A percentile compares a stretch with the other conserved stretches of the same genome.
phyloP scores from a whole-genome alignment of 2,888 invertebrate genomes.

The Machimus rusticus region DNA sequence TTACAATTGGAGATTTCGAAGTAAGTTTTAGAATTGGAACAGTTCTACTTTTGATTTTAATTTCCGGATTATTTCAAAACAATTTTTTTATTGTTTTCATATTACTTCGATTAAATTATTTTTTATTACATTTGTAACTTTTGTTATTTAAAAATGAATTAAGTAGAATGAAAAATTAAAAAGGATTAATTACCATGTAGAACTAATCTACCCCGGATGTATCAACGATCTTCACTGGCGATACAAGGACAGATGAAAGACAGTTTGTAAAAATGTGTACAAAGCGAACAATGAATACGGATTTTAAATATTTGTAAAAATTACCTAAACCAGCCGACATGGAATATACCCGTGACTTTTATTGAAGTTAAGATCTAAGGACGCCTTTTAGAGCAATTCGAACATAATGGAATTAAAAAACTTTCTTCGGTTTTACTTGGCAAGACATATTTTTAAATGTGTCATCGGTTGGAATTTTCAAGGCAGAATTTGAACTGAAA shows the following conservation, averaged over 20 bases:
- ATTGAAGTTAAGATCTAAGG: conserved; percentile 4
- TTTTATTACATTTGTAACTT: background rate
- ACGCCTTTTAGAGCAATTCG: conserved; percentile 30
- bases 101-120: background rate
- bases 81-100: background rate
- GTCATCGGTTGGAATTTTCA: background rate
- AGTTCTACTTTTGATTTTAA: background rate
- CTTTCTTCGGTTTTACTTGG: background rate
- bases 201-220: conserved; percentile 8
- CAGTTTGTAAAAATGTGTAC: conserved; percentile 23
- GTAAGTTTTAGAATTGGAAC: conserved; percentile 65
- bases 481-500: background rate
- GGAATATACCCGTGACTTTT: background rate
- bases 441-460: background rate
- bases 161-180: background rate
- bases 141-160: background rate
- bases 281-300: background rate
- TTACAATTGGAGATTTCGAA: conserved; percentile 81
- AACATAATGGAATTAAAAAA: background rate
- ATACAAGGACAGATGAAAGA: background rate
- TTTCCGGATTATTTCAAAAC: background rate
- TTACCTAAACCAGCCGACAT: conserved; percentile 15
- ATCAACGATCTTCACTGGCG: background rate
- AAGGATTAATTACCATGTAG: background rate
- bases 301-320: conserved; percentile 11